Percentiles rank a stretch among this genome's conserved stretches.
These are phyloP conservation scores for Macaria liturata DNA, from an alignment of 2,888 invertebrate species.

Conservation along the genomic window DNA sequence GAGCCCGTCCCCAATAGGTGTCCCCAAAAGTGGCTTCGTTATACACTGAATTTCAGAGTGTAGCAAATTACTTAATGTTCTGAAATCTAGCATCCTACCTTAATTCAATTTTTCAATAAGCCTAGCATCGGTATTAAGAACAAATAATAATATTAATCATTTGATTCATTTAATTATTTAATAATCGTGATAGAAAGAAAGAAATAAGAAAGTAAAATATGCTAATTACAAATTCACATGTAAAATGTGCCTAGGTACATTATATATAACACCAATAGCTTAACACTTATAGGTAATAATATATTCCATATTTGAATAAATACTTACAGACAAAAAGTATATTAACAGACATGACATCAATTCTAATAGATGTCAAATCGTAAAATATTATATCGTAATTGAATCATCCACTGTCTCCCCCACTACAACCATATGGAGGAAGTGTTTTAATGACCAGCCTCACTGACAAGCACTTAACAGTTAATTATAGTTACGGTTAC, in stretches of 20 bases:
- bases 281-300: neutral
- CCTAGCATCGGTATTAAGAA: neutral
- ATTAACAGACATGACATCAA: neutral
- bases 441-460: slow-evolving; percentile 47
- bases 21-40: too few species aligned
- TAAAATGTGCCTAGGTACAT: neutral
- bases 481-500: slow-evolving; percentile 41
- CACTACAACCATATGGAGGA: slow-evolving; percentile 27
- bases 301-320: neutral
- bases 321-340: neutral
- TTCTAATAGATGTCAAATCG: neutral
- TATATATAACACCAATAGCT: neutral
- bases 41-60: too few species aligned
- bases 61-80: too few species aligned
- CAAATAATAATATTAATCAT: neutral
- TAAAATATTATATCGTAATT: neutral
- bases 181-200: too few species aligned
- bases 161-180: too few species aligned
- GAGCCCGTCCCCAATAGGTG: too few species aligned
- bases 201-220: neutral
- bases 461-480: slow-evolving; percentile 43
- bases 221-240: neutral
- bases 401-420: slow-evolving; percentile 1
- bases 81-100: too few species aligned
- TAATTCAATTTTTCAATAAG: neutral